Percentiles rank a stretch among this genome's conserved stretches.
phyloP scores from a whole-genome alignment of 2,888 invertebrate species.

The Hydroisotoma schaefferi region DNA sequence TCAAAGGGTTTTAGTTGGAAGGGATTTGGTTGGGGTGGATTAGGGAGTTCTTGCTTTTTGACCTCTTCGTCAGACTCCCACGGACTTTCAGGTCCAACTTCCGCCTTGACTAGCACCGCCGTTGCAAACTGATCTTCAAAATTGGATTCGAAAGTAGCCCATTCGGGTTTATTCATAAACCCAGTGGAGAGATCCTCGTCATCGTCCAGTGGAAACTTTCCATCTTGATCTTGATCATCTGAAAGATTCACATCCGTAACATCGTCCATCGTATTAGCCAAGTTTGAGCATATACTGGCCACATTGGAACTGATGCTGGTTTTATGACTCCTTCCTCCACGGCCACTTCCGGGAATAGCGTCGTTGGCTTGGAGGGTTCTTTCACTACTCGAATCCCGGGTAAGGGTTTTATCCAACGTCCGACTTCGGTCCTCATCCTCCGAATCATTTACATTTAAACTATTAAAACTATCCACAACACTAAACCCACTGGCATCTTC shows the following conservation, averaged over 20 bases:
- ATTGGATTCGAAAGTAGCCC: constrained; percentile 49
- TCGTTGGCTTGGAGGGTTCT: constrained; percentile 47
- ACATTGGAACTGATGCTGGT: constrained; percentile 3
- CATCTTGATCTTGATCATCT: constrained; percentile 36
- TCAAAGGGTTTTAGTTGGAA: constrained; percentile 47
- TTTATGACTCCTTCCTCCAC: constrained; percentile 16
- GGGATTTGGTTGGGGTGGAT: constrained; percentile 19
- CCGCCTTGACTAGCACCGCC: constrained; percentile 35
- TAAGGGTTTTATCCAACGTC: constrained; percentile 34
- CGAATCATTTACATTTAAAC: constrained; percentile 51
- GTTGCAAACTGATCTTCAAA: constrained; percentile 46
- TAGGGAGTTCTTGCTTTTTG: constrained; percentile 12
- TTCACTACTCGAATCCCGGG: constrained; percentile 44
- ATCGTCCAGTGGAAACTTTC: constrained; percentile 41
- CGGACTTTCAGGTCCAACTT: constrained; percentile 27
- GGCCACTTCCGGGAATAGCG: constrained; percentile 13
- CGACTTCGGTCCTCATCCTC: constrained; percentile 41
- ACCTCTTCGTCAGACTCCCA: constrained; percentile 44
- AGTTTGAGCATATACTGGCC: too few relatives aligned
- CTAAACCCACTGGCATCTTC: constrained; percentile 58
- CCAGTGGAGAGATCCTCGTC: constrained; percentile 39
- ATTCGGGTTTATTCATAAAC: constrained; percentile 37
- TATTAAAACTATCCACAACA: constrained; percentile 25
- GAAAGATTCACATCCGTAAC: constrained; percentile 47
- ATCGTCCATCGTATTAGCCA: constrained; percentile 47